Evolutionary conservation across 2,888 invertebrate genomes (phyloP).

Genomic region (Clostera curtula): DNA sequence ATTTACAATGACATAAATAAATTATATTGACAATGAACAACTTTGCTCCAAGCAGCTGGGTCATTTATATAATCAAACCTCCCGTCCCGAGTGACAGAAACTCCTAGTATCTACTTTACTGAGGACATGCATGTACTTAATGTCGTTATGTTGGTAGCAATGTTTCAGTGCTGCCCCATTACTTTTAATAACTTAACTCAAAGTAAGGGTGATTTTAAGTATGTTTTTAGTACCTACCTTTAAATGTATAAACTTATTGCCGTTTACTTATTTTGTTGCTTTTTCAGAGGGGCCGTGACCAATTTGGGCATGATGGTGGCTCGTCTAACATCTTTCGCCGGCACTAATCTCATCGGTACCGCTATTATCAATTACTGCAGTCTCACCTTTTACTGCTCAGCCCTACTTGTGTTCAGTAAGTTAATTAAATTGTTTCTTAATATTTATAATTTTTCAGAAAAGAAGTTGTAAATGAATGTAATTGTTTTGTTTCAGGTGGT

Average conservation of each 20-base stretch:
- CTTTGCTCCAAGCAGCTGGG: no score
- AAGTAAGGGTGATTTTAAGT: no score
- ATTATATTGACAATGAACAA: no score
- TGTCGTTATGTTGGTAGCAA: no score
- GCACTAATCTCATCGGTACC: slow-evolving; percentile 40
- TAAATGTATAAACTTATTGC: background rate
- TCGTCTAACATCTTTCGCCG: slow-evolving; percentile 33
- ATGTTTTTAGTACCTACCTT: no score
- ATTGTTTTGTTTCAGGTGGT: slow-evolving; percentile 27
- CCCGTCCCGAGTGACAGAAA: no score
- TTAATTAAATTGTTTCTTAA: slow-evolving; percentile 5
- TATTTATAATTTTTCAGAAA: background rate
- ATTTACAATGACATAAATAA: no score
- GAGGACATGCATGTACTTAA: no score
- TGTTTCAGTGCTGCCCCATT: no score
- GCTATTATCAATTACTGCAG: slow-evolving; percentile 36
- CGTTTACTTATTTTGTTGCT: slow-evolving; percentile 1
- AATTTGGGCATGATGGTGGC: slow-evolving; percentile 46
- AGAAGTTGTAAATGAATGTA: background rate
- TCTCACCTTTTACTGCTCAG: slow-evolving; percentile 37
- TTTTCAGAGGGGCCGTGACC: slow-evolving; percentile 39
- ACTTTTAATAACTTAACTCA: no score
- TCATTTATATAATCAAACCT: no score
- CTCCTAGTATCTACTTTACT: no score
- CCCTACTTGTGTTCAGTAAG: slow-evolving; percentile 39